These are phyloP conservation scores for Zaprionus obscuricornis DNA, from an alignment of 2,888 invertebrate species.

Conservation along the genomic window DNA sequence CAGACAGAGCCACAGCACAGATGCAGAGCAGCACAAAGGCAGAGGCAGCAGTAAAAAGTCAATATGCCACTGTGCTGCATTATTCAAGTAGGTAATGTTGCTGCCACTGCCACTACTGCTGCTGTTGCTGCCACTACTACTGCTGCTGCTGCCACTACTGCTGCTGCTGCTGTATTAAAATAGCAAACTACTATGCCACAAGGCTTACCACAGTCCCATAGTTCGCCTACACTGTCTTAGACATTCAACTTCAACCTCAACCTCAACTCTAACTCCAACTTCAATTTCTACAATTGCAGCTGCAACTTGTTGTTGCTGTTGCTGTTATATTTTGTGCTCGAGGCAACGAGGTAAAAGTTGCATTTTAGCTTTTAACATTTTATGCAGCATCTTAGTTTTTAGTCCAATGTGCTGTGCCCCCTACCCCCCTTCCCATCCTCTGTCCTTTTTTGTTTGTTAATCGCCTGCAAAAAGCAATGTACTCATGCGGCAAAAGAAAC, in stretches of 20 bases:
- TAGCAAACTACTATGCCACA: conserved; percentile 25
- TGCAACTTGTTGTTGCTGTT: neutral
- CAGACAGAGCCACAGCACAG: conserved; percentile 14
- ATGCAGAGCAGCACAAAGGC: conserved; percentile 24
- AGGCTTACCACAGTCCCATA: conserved; percentile 32
- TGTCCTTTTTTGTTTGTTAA: conserved; percentile 50
- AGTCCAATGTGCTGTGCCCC: conserved; percentile 22
- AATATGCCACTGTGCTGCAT: conserved; percentile 65
- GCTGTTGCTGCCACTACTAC: too few species aligned
- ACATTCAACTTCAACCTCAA: too few species aligned
- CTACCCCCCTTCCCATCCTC: neutral
- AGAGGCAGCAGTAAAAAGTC: conserved; percentile 49
- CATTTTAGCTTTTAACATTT: conserved; percentile 9
- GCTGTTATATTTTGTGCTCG: too few species aligned
- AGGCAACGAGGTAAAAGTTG: conserved; percentile 5
- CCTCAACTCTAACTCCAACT: too few species aligned
- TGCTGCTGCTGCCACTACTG: conserved; percentile 5
- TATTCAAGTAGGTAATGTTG: conserved; percentile 65
- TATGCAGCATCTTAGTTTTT: conserved; percentile 51
- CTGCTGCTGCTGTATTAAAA: conserved; percentile 37
- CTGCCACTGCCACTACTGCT: conserved; percentile 11
- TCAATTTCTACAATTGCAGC: neutral
- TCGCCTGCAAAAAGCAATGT: conserved; percentile 73
- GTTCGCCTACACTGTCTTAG: too few species aligned
- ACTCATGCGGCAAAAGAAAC: conserved; percentile 68